Conservation (phyloP, 1,140 invertebrate genomes). For the Caligus rogercresseyi region DNA sequence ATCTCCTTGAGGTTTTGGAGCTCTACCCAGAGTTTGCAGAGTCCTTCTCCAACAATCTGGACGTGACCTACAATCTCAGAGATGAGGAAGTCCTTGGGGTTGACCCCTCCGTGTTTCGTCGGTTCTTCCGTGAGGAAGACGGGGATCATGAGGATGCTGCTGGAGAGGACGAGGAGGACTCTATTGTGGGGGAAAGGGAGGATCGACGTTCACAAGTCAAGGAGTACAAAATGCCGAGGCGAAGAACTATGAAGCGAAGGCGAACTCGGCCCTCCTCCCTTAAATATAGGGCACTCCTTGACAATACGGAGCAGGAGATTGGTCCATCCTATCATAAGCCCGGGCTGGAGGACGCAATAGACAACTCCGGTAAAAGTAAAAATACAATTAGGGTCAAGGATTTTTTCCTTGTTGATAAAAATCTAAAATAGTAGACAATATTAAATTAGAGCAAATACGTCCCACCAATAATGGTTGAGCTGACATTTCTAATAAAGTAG, state of each 20-base stretch:
- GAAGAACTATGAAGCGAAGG: constrained; percentile 10
- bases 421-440: too few species aligned
- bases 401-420: too few species aligned
- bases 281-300: too few species aligned
- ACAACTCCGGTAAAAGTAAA: too few species aligned
- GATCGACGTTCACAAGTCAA: constrained; percentile 18
- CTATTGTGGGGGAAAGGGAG: neutral
- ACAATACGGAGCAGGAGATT: too few species aligned
- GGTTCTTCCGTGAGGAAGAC: constrained; percentile 28
- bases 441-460: too few species aligned
- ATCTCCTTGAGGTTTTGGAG: constrained; percentile 87
- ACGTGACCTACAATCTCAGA: constrained; percentile 88
- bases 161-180: constrained; percentile 27
- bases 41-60: constrained; percentile 76
- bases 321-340: too few species aligned
- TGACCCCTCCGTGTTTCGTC: constrained; percentile 20
- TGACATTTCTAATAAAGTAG: too few species aligned
- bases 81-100: constrained; percentile 58
- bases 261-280: too few species aligned
- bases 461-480: too few species aligned
- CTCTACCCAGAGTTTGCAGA: constrained; percentile 93
- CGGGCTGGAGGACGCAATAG: too few species aligned
- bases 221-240: constrained; percentile 19
- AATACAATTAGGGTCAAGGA: too few species aligned
- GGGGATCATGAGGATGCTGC: constrained; percentile 29